Conservation (phyloP, 1,140 invertebrate species). For the Telenomus remus region DNA sequence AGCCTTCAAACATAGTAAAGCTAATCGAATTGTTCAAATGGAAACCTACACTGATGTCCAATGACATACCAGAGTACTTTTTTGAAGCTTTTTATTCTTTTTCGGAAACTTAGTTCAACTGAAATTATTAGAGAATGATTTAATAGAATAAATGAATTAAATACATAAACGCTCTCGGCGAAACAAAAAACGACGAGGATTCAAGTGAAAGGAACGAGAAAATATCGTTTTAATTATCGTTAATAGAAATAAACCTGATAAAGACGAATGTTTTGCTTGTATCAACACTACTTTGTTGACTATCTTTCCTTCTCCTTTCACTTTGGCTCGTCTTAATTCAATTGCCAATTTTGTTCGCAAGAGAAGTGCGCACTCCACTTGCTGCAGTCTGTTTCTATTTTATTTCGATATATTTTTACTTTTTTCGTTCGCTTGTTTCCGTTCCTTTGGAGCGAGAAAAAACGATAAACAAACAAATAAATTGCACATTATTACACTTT, state of each 20-base stretch:
- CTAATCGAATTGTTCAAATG: neutral
- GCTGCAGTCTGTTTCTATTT: constrained; percentile 23
- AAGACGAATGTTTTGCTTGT: constrained; percentile 46
- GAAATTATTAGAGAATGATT: too few species aligned
- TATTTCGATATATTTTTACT: constrained; percentile 4
- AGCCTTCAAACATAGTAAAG: constrained; percentile 2
- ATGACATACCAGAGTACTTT: too few species aligned
- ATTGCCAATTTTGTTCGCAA: constrained; percentile 40
- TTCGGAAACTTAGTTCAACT: too few species aligned
- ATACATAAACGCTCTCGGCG: neutral
- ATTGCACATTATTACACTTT: constrained; percentile 29
- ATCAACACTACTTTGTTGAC: constrained; percentile 32
- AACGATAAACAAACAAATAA: constrained; percentile 5
- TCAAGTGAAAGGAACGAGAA: constrained; percentile 6
- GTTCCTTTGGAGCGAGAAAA: neutral
- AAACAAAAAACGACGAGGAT: constrained; percentile 9
- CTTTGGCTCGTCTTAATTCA: constrained; percentile 48
- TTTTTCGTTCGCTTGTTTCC: constrained; percentile 3
- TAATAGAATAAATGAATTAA: too few species aligned
- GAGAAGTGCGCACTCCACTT: constrained; percentile 29
- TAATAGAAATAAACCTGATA: constrained; percentile 34
- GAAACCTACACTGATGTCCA: neutral
- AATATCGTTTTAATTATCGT: constrained; percentile 44
- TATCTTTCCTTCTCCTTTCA: constrained; percentile 20
- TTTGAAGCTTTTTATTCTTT: too few species aligned